A percentile compares a stretch with the other conserved stretches of the same genome.
These are phyloP conservation scores for Otis tarda DNA, from an alignment of 2,113 vertebrate species.

Conservation along the genomic window DNA sequence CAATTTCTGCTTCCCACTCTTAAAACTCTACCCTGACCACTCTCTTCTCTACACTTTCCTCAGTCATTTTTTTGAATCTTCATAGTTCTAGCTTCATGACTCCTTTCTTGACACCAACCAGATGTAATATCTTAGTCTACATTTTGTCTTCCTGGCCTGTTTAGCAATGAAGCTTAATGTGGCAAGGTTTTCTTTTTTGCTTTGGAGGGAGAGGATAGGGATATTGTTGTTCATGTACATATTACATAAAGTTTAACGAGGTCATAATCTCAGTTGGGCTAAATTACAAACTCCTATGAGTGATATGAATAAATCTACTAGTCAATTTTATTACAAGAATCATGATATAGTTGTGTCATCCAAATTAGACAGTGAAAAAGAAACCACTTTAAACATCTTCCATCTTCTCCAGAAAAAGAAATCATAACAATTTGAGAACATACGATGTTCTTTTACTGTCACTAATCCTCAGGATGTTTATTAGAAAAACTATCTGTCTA, in stretches of 20 bases:
- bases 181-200: neutral
- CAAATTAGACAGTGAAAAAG: neutral
- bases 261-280: neutral
- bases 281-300: neutral
- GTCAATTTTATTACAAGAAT: neutral
- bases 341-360: neutral
- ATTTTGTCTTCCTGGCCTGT: fast-evolving
- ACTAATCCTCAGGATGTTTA: neutral
- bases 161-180: neutral
- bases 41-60: neutral
- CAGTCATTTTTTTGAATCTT: neutral
- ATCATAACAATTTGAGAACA: neutral
- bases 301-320: neutral
- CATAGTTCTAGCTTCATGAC: neutral
- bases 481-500: neutral
- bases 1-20: neutral
- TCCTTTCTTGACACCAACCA: neutral
- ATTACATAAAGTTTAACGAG: neutral
- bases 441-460: neutral
- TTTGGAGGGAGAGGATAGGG: neutral
- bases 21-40: neutral
- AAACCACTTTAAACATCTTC: neutral
- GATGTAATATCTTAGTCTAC: neutral
- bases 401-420: neutral
- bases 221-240: neutral